Percentiles rank a stretch among this genome's conserved stretches.
These are phyloP conservation scores for Caenorhabditis angaria DNA, from an alignment of 2,888 invertebrate species.

Conservation along the genomic window DNA sequence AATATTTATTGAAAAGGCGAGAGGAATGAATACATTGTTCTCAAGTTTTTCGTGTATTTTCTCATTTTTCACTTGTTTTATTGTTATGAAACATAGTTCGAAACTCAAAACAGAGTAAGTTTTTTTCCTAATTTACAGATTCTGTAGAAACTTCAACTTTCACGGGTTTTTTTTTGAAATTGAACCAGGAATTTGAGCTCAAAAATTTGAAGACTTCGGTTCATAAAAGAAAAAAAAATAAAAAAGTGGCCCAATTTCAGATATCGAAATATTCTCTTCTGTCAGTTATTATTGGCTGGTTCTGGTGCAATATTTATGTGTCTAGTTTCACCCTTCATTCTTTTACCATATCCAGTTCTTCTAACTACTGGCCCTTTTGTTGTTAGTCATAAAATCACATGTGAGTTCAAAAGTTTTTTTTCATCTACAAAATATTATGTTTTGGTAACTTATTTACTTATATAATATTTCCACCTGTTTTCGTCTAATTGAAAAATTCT, in stretches of 20 bases:
- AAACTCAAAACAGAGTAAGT: slow-evolving; percentile 25
- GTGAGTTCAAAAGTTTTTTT: slow-evolving; percentile 18
- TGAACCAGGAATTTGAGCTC: not conserved
- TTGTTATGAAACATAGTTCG: slow-evolving; percentile 19
- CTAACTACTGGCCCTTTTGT: slow-evolving; percentile 23
- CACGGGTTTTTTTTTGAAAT: too few relatives aligned
- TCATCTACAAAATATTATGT: not conserved
- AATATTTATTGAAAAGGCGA: slow-evolving; percentile 6
- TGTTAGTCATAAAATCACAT: slow-evolving; percentile 15
- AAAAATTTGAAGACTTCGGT: not conserved
- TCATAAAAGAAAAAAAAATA: too few relatives aligned
- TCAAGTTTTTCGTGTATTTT: slow-evolving; percentile 11
- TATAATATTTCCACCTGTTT: too few relatives aligned
- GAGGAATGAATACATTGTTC: not conserved
- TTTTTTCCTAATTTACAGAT: too few relatives aligned
- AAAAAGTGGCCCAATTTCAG: too few relatives aligned
- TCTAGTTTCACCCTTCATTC: slow-evolving; percentile 16
- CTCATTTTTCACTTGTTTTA: slow-evolving; percentile 15
- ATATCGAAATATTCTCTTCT: slow-evolving; percentile 28
- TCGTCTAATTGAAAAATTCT: not conserved
- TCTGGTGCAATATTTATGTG: slow-evolving; percentile 17
- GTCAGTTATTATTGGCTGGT: slow-evolving; percentile 17
- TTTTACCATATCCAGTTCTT: slow-evolving; percentile 28
- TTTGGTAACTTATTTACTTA: not conserved
- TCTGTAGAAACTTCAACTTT: too few relatives aligned